phyloP scores from a whole-genome alignment of 2,888 invertebrate species.

The Catocala nupta region DNA sequence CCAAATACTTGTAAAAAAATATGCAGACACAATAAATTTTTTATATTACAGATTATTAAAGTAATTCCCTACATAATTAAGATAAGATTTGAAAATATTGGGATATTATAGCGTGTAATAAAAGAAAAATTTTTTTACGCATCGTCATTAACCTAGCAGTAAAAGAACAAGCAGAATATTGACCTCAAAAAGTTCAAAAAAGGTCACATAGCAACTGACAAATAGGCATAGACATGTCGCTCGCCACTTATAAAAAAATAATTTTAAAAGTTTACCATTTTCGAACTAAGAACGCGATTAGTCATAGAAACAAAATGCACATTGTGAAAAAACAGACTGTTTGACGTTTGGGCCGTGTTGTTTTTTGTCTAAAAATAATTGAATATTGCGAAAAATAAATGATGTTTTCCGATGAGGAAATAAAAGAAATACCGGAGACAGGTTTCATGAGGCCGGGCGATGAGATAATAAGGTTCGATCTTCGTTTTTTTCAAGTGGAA shows the following conservation, averaged over 20 bases:
- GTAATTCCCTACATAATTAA: no score
- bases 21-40: no score
- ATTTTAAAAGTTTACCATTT: slow-evolving; percentile 52
- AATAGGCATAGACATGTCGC: slow-evolving; percentile 23
- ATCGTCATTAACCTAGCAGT: no score
- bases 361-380: slow-evolving; percentile 83
- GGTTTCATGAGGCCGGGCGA: slow-evolving; percentile 78
- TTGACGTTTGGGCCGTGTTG: slow-evolving; percentile 62
- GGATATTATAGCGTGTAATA: no score
- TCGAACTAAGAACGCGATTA: slow-evolving; percentile 63
- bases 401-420: slow-evolving; percentile 85
- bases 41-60: no score
- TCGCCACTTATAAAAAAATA: slow-evolving; percentile 32
- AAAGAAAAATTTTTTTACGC: no score
- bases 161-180: slow-evolving; percentile 46
- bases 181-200: slow-evolving; percentile 60
- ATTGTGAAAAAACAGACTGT: slow-evolving; percentile 69
- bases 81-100: no score
- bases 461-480: slow-evolving; percentile 80
- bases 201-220: slow-evolving; percentile 56
- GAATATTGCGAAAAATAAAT: slow-evolving; percentile 81
- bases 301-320: slow-evolving; percentile 76
- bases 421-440: slow-evolving; percentile 79
- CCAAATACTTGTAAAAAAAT: no score
- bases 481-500: slow-evolving; percentile 54